Conservation (phyloP, 2,797 vertebrate genomes). For the Falco cherrug region DNA sequence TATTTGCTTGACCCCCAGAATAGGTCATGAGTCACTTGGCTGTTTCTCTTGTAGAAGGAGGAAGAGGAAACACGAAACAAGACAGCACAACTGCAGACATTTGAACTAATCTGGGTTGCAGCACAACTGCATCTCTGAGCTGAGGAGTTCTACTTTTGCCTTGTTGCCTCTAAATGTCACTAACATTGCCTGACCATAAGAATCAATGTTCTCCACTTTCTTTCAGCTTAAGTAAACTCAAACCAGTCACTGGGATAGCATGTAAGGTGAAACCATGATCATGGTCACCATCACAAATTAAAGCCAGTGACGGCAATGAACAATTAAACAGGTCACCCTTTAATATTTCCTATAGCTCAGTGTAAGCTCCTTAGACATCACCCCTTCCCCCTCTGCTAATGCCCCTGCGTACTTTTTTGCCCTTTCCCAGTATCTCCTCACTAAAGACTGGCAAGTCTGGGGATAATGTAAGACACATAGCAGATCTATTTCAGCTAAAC, state of each 20-base stretch:
- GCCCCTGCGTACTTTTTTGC: neutral
- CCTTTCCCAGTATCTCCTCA: neutral
- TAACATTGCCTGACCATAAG: neutral
- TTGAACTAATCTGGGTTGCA: neutral
- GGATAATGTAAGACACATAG: neutral
- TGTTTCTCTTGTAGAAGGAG: neutral
- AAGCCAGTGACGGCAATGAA: neutral
- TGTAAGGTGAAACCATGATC: neutral
- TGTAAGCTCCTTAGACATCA: neutral
- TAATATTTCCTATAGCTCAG: neutral
- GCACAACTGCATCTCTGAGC: neutral
- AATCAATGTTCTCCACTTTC: neutral
- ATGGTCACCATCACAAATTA: rapidly evolving
- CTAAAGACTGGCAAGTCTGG: neutral
- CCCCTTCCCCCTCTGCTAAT: neutral
- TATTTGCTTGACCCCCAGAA: neutral
- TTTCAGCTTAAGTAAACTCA: neutral
- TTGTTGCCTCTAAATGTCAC: neutral
- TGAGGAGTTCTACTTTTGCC: neutral
- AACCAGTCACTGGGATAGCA: neutral
- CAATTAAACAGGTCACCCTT: neutral
- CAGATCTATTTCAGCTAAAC: neutral
- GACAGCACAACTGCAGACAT: neutral
- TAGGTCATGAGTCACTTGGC: neutral
- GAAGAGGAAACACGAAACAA: neutral